Percentiles rank a stretch among this genome's conserved stretches.
Evolutionary conservation across 2,113 vertebrate species (phyloP).

Genomic region (Dryoscopus gambensis): DNA sequence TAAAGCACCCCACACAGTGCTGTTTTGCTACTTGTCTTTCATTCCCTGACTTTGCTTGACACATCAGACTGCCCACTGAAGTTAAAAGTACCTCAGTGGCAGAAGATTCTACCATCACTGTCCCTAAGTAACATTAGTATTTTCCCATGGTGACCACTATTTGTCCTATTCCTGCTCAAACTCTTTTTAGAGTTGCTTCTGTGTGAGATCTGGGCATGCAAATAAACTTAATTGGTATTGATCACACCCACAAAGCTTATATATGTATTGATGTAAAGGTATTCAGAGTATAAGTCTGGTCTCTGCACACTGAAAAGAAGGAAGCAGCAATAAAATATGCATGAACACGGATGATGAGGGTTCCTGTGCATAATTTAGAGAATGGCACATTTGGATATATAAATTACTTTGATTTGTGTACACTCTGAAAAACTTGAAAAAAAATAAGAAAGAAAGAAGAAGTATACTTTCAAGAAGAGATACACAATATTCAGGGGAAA

Average conservation of each 20-base stretch:
- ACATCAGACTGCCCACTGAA: background rate
- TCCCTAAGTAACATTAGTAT: background rate
- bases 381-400: background rate
- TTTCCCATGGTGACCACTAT: background rate
- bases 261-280: background rate
- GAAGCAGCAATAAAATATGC: background rate
- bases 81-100: background rate
- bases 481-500: background rate
- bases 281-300: background rate
- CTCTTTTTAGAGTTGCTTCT: background rate
- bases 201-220: background rate
- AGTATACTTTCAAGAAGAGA: background rate
- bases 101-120: background rate
- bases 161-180: background rate
- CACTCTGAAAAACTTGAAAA: background rate
- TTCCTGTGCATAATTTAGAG: background rate
- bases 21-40: background rate
- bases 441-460: background rate
- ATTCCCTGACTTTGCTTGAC: background rate
- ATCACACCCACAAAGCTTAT: background rate
- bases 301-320: background rate
- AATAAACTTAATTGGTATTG: background rate
- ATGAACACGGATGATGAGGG: background rate
- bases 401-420: background rate
- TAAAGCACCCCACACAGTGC: background rate